These are phyloP conservation scores for Tenrec ecaudatus DNA, from an alignment of 2,113 vertebrate species.

Conservation along the genomic window DNA sequence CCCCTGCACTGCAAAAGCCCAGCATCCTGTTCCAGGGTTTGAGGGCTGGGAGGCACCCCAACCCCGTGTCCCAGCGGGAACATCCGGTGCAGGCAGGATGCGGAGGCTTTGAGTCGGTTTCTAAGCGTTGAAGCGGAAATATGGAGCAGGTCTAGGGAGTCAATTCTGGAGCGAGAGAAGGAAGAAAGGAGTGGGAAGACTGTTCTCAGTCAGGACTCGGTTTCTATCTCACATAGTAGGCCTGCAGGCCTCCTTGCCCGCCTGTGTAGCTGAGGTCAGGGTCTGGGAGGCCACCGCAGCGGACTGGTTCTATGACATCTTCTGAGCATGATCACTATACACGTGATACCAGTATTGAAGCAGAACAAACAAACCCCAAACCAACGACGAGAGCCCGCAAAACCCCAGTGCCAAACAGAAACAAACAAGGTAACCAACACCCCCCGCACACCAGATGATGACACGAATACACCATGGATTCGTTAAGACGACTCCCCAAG, in stretches of 20 bases:
- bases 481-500: background rate
- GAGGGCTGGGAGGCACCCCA: background rate
- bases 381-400: too few relatives aligned
- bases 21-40: background rate
- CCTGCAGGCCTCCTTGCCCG: too few relatives aligned
- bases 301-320: background rate
- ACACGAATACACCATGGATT: background rate
- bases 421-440: background rate
- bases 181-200: background rate
- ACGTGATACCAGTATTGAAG: background rate
- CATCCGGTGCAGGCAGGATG: background rate
- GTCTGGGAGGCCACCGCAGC: background rate
- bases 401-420: background rate
- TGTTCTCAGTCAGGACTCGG: background rate
- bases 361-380: background rate
- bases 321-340: background rate
- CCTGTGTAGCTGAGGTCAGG: background rate
- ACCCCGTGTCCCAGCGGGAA: background rate
- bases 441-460: background rate
- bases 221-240: background rate
- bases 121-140: background rate
- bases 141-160: background rate
- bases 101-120: background rate
- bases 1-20: background rate
- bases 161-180: background rate